Base-by-base conservation (phyloP, 2,888 invertebrate genomes). In the Sclerodermus sp. region DNA sequence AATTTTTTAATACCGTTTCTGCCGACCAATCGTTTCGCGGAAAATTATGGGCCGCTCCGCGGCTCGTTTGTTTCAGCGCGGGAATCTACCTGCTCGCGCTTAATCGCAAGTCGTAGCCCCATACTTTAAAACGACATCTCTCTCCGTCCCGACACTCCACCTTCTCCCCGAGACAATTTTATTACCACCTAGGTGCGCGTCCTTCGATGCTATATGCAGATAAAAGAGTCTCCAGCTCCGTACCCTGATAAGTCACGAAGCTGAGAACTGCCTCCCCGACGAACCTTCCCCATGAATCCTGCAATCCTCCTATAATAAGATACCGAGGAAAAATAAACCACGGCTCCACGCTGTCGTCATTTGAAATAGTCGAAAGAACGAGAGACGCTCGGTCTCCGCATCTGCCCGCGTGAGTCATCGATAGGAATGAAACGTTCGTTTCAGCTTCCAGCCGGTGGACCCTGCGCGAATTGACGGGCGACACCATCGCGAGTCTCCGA, bases 51-150 rank as follows among this genome's bases (percentile, higher is more conserved):
- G 64, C 57, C 48, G 49, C 57, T 56, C 59, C 56, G 57, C 47
- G 53, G 64, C 61, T 67, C 70, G 71, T 73, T 73, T 70, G 70
- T 74, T 70, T 61, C 62, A 56, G 52, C 57, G 50, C 62, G 59
- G 45, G 64, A 65, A 64, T 64, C 62, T 62, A 55, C 66, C 61
- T 63, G 68, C 61, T 58, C 47, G 58, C 62, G 58, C 61, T 71
- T 67, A 70, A 71, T 68, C 68, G 62, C 54, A 47, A 41, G 51
- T 55, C 56, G 54, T 49, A 47, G 47, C 15, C 57, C 55, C 60
- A 51, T 62, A 65, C 60, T 64, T 69, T 59, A 58, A 46, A 42
- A 49, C 40, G 50, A 40, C n/a, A 29, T 42, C 34, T 31, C 42
- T 37, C 39, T 44, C 10, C 16, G 13, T 39, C 17, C 10, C 12